Conservation (phyloP, 2,888 invertebrate species). For the Drosophila fulvimacula region DNA sequence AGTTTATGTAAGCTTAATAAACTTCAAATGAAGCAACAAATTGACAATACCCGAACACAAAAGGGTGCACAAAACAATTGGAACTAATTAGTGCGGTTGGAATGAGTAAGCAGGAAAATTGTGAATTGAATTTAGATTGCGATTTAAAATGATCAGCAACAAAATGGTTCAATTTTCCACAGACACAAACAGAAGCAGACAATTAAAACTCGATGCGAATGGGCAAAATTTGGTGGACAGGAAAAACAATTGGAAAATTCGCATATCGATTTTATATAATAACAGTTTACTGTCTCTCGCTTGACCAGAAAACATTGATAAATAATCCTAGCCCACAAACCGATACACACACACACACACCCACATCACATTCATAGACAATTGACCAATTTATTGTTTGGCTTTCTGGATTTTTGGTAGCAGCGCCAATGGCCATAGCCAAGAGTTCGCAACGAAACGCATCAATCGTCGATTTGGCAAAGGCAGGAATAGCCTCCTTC, state of each 20-base stretch:
- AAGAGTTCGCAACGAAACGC: constrained; percentile 70
- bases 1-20: too few relatives aligned
- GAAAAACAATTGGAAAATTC: constrained; percentile 1
- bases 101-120: constrained; percentile 5
- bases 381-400: constrained; percentile 73
- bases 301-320: constrained; percentile 80
- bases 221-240: constrained; percentile 6
- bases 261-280: constrained; percentile 59
- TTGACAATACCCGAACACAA: background rate
- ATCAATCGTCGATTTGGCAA: constrained; percentile 74
- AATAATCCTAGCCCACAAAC: constrained; percentile 59
- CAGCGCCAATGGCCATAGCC: constrained; percentile 48
- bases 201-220: constrained; percentile 58
- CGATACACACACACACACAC: constrained; percentile 6
- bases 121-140: constrained; percentile 44
- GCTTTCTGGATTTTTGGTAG: constrained; percentile 30
- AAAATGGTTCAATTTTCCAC: constrained; percentile 42
- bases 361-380: constrained; percentile 58
- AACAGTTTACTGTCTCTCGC: constrained; percentile 65
- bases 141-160: constrained; percentile 42
- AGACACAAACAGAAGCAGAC: constrained; percentile 15
- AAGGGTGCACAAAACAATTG: constrained; percentile 13
- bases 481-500: background rate
- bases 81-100: constrained; percentile 33
- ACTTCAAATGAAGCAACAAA: background rate